phyloP scores from a whole-genome alignment of 2,888 invertebrate genomes.

The Zygaena filipendulae region DNA sequence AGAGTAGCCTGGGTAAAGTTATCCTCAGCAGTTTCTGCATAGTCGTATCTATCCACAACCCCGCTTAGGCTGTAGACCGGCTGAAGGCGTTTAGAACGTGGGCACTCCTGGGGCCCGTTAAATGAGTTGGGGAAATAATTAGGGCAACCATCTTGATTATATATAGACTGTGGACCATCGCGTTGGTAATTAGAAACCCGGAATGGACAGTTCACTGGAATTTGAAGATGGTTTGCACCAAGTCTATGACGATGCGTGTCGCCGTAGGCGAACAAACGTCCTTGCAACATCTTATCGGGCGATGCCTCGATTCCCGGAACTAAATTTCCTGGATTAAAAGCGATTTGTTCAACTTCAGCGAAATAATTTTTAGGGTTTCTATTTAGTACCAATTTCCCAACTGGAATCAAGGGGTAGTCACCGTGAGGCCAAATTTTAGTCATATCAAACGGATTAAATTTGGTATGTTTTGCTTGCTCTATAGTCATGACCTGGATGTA shows the following conservation, averaged over 20 bases:
- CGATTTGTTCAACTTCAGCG: conserved; percentile 92
- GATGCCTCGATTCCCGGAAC: conserved; percentile 94
- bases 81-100: conserved; percentile 69
- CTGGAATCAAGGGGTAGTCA: conserved; percentile 88
- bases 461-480: conserved; percentile 81
- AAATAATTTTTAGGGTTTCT: conserved; percentile 94
- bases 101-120: conserved; percentile 81
- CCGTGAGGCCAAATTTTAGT: conserved; percentile 93
- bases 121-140: conserved; percentile 99
- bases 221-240: conserved; percentile 91
- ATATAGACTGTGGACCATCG: conserved; percentile 83
- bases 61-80: conserved; percentile 73
- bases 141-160: conserved; percentile 89
- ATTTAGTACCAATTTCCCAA: conserved; percentile 87
- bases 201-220: conserved; percentile 97
- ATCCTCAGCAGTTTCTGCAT: conserved; percentile 84
- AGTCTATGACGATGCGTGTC: conserved; percentile 91
- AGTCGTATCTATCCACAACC: conserved; percentile 83
- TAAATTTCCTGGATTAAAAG: conserved; percentile 90
- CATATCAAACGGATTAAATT: conserved; percentile 93
- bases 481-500: conserved; percentile 92
- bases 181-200: conserved; percentile 84
- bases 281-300: conserved; percentile 93
- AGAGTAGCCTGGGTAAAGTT: conserved; percentile 86
- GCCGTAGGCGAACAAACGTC: conserved; percentile 86